Conservation (phyloP, 2,797 vertebrate genomes). For the Poliocrania exsul region DNA sequence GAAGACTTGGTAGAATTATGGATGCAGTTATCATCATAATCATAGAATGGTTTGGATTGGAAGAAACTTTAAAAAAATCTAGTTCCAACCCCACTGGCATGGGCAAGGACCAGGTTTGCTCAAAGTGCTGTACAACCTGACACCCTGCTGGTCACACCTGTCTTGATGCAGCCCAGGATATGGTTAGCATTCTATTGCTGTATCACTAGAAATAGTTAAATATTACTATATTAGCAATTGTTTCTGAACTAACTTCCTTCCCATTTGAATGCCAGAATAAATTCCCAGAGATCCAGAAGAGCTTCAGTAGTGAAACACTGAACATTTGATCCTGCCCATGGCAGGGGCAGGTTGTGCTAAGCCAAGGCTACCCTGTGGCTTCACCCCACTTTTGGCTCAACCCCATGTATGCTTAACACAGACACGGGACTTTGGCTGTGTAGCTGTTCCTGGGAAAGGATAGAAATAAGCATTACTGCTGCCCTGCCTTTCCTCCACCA, state of each 20-base stretch:
- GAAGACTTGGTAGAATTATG: neutral
- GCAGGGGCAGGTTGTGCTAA: accelerated
- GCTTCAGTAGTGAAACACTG: neutral
- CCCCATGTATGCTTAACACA: accelerated
- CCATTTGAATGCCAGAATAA: neutral
- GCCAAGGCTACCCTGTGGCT: accelerated
- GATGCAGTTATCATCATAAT: neutral
- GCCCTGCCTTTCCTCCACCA: neutral
- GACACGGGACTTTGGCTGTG: accelerated
- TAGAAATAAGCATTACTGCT: neutral
- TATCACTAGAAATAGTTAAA: neutral
- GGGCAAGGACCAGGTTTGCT: neutral
- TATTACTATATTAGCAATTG: neutral
- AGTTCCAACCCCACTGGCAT: neutral
- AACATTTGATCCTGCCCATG: neutral
- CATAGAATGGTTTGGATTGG: neutral
- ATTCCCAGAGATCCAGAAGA: neutral
- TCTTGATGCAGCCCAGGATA: neutral
- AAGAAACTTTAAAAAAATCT: neutral
- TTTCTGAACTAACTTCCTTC: neutral
- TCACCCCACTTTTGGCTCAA: neutral
- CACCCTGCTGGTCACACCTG: neutral
- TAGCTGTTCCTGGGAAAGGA: neutral
- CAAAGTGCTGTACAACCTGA: neutral
- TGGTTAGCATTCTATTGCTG: neutral